Conservation (phyloP, 2,888 invertebrate species). For the Vanessa cardui region DNA sequence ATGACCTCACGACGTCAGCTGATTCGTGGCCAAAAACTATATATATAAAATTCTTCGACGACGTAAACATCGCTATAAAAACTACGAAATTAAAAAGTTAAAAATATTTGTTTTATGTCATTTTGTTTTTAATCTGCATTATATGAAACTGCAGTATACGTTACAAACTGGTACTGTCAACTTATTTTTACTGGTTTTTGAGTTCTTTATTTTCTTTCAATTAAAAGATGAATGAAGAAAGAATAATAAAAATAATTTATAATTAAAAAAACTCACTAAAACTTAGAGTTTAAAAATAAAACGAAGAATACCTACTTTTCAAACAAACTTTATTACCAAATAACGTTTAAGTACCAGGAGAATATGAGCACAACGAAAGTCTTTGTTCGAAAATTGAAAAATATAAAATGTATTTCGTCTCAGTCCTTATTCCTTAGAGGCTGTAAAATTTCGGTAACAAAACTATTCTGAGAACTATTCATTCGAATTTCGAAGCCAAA, state of each 20-base stretch:
- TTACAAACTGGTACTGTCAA: too few species aligned
- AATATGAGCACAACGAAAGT: conserved; percentile 1
- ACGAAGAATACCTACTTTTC: neutral
- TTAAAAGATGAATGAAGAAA: too few species aligned
- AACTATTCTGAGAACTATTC: conserved; percentile 48
- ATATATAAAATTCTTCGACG: conserved; percentile 41
- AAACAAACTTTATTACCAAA: neutral
- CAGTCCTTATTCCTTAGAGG: conserved; percentile 20
- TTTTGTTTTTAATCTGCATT: too few species aligned
- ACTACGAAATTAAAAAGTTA: conserved; percentile 18
- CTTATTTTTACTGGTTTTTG: too few species aligned
- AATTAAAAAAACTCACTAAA: too few species aligned
- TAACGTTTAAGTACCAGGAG: conserved; percentile 7
- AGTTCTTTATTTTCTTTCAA: too few species aligned
- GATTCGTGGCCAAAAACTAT: conserved; percentile 49
- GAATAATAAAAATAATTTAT: too few species aligned
- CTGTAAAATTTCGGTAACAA: conserved; percentile 35
- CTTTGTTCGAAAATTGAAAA: conserved; percentile 17
- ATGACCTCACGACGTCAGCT: conserved; percentile 39
- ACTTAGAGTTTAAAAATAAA: too few species aligned
- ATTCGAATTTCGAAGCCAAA: conserved; percentile 47
- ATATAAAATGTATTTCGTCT: conserved; percentile 8
- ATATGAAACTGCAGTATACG: too few species aligned
- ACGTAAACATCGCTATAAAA: conserved; percentile 46
- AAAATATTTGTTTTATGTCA: neutral